Base-by-base conservation (phyloP, 2,797 vertebrate genomes). In the Pangasius krempfi region DNA sequence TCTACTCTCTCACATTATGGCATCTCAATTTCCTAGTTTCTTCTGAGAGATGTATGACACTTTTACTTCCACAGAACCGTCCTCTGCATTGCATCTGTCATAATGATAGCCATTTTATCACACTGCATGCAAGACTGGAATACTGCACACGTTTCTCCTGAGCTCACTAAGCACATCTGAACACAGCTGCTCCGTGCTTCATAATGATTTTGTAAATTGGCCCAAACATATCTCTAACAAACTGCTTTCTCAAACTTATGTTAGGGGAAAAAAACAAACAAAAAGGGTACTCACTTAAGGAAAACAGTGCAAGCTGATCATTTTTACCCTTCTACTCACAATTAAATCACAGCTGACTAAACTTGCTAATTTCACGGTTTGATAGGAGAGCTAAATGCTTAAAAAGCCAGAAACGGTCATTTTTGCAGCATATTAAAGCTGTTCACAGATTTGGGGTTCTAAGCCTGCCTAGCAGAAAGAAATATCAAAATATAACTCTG, bases 341-440 rank as follows among this genome's bases (percentile, higher is more conserved):
- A 92, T 91, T 88, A 93, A 94, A 91, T 87, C 91, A 92, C 88
- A 90, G 91, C 87, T 86, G 88, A 93, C 90, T 92, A 92, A 93
- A 92, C 90, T 88, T 89, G 88, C 92, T 94, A 94, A 95, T 95
- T 95, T 95, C 93, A 95, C 87, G 93, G 91, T 90, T 79, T 92
- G 91, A 47, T 92, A 90, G 92, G 86, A 90, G 93, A 94, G 94
- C 92, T 93, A 95, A 94, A 94, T 93, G 92, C 93, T 93, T 93
- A 94, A 95, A 95, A 90, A 90, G 93, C 92, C 91, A 95, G 88
- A 95, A 87, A 94, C 89, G 87, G 92, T 93, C 90, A 93, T 92
- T 93, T 92, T 91, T 86, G 87, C 91, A 64, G 91, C 89, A 91
- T 88, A 90, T 90, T 88, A 89, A 80, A 81, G 92, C 83, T 85